Base-by-base conservation (phyloP, 64 coral and sea anemone species). In the Catalaphyllia jardinei region DNA sequence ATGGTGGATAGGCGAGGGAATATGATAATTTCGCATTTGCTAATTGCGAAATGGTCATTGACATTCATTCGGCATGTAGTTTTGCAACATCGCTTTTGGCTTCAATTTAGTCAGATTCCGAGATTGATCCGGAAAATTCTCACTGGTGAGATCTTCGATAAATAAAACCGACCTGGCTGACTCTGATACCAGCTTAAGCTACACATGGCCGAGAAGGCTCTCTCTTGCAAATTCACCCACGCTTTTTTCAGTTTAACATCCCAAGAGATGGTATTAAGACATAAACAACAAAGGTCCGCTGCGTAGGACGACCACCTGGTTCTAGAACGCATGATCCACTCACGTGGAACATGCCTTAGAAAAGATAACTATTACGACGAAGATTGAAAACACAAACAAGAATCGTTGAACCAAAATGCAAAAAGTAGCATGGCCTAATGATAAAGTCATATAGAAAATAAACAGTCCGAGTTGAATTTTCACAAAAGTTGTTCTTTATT, bases 321-420 rank as follows among this genome's bases (percentile, higher is more conserved):
- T 22, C 15, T 31, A 76, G 35, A 76, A 76, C 74, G 4, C 31
- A 67, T 76, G 18, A 69, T 25, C 62, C 4, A 84, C 38, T 84
- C 80, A 84, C 80, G 35, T 69, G 80, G 67, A 27, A 84, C 62
- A 33, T n/a, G 35, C 80, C 62, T 46, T 50, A 50, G 28, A 62
- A 82, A 20, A 69, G 33, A 22, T 18, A 64, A 27, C 76, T 50
- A 46, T 35, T 31, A 69, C n/a, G 13, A 1, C 42, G 42, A 46
- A 28, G 49, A 12, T 13, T 28, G 22, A 27, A 54, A 52, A 3
- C 35, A 78, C 18, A 83, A 85, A 71, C 33, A 25, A n/a, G 17
- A 33, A 4, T 15, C 17, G 42, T 24, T 22, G 49, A 13, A 2
- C 62, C 38, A 51, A 71, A 85, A 85, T 33, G 50, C 62, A 35